These are phyloP conservation scores for Leucopternis melanops DNA, from an alignment of 2,113 vertebrate species.

Conservation along the genomic window DNA sequence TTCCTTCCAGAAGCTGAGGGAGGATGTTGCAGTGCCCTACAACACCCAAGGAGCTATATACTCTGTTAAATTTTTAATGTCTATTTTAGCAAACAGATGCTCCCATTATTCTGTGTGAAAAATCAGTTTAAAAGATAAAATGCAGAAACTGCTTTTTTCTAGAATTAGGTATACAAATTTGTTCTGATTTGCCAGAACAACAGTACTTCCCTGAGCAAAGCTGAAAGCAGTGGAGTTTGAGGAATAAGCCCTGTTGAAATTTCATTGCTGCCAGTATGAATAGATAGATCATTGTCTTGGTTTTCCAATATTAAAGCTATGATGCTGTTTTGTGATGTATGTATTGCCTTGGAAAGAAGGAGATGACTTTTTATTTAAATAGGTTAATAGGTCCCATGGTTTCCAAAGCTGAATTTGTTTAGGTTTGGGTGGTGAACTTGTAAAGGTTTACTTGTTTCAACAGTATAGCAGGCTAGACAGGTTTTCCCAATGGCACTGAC, in stretches of 20 bases:
- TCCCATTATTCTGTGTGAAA: background rate
- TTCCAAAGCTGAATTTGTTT: background rate
- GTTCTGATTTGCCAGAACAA: background rate
- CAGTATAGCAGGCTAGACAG: slow-evolving; percentile 23
- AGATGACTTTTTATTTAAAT: background rate
- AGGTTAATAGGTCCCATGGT: background rate
- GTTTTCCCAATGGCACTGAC: slow-evolving; percentile 48
- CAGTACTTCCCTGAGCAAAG: background rate
- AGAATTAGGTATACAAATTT: background rate
- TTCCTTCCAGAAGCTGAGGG: background rate
- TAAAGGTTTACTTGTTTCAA: slow-evolving; percentile 19
- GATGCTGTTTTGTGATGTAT: background rate
- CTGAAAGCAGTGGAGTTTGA: background rate
- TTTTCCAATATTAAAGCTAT: background rate
- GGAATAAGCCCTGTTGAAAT: background rate
- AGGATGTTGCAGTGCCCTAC: background rate
- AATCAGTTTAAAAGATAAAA: background rate
- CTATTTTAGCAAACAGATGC: background rate
- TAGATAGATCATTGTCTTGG: background rate
- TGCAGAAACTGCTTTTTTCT: background rate
- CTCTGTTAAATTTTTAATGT: background rate
- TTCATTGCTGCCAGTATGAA: background rate
- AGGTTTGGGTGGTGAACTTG: slow-evolving; percentile 18
- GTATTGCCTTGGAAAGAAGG: background rate
- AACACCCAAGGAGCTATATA: background rate